These are phyloP conservation scores for Miichthys miiuy DNA, from an alignment of 2,797 vertebrate genomes.

Conservation along the genomic window DNA sequence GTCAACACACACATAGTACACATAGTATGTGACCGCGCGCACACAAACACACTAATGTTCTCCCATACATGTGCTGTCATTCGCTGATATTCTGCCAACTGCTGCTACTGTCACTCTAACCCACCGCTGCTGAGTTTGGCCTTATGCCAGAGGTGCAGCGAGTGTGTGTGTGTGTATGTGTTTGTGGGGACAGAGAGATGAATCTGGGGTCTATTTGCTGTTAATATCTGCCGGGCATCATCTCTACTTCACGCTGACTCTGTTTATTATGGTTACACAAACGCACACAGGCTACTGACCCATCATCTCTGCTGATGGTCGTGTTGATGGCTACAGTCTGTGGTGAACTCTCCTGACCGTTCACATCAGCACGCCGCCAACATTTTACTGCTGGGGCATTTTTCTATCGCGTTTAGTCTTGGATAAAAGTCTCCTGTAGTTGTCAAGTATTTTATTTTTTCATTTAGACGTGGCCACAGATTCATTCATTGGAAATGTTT, in stretches of 20 bases:
- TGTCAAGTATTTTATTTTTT: background rate
- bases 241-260: slow-evolving; percentile 59
- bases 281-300: slow-evolving; percentile 55
- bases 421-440: slow-evolving; percentile 26
- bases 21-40: slow-evolving; percentile 21
- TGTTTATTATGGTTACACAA: slow-evolving; percentile 58
- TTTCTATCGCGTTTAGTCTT: background rate
- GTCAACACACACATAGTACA: slow-evolving; percentile 65
- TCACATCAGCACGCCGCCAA: slow-evolving; percentile 3
- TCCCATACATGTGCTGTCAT: slow-evolving; percentile 41
- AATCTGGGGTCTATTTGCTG: slow-evolving; percentile 60
- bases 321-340: slow-evolving; percentile 28
- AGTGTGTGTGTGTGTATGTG: slow-evolving; percentile 33
- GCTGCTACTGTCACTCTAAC: slow-evolving; percentile 66
- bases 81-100: slow-evolving; percentile 65
- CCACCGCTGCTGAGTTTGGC: slow-evolving; percentile 56
- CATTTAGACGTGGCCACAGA: slow-evolving; percentile 41
- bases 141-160: slow-evolving; percentile 52
- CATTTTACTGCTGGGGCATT: slow-evolving; percentile 22
- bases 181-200: slow-evolving; percentile 44
- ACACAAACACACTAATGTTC: slow-evolving; percentile 36
- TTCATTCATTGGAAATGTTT: slow-evolving; percentile 43
- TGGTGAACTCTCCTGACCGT: slow-evolving; percentile 32
- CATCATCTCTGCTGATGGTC: slow-evolving; percentile 51
- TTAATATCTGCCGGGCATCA: slow-evolving; percentile 66